These are phyloP conservation scores for Carterocephalus palaemon DNA, from an alignment of 2,888 invertebrate species.

Conservation along the genomic window DNA sequence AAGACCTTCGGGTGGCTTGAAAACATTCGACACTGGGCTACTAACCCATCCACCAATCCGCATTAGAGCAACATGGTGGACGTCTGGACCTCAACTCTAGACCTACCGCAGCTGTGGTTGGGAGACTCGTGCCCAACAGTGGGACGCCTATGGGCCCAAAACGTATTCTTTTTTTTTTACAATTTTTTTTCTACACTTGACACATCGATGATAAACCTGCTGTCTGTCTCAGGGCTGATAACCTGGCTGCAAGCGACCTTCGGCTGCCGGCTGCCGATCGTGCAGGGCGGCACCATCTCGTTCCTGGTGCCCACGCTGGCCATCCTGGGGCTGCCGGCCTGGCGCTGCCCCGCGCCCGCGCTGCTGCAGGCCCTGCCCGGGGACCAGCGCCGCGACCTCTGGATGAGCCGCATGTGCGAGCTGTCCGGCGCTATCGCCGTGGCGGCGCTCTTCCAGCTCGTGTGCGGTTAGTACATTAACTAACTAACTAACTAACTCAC, in stretches of 20 bases:
- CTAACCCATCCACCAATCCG: no score
- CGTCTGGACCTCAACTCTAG: no score
- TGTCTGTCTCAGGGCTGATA: conserved; percentile 85
- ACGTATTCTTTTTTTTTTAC: no score
- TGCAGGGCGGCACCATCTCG: conserved; percentile 89
- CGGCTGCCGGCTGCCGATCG: conserved; percentile 86
- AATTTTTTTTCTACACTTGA: no score
- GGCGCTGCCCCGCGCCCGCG: conserved; percentile 82
- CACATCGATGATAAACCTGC: no score
- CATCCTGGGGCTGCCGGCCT: conserved; percentile 83
- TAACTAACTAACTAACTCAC: background rate
- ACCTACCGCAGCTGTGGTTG: no score
- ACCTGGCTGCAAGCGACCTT: conserved; percentile 86
- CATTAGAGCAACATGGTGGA: no score
- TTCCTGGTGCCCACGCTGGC: conserved; percentile 89
- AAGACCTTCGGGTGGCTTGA: no score
- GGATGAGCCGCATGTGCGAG: conserved; percentile 88
- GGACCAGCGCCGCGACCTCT: conserved; percentile 79
- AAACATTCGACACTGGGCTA: no score
- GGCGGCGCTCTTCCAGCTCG: conserved; percentile 85
- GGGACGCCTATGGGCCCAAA: no score
- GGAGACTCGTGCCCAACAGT: no score
- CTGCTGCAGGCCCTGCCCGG: conserved; percentile 74
- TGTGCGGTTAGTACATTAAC: conserved; percentile 81
- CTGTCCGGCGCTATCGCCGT: conserved; percentile 91